These are phyloP conservation scores for Calypte anna DNA, from an alignment of 2,113 vertebrate genomes.

Conservation along the genomic window DNA sequence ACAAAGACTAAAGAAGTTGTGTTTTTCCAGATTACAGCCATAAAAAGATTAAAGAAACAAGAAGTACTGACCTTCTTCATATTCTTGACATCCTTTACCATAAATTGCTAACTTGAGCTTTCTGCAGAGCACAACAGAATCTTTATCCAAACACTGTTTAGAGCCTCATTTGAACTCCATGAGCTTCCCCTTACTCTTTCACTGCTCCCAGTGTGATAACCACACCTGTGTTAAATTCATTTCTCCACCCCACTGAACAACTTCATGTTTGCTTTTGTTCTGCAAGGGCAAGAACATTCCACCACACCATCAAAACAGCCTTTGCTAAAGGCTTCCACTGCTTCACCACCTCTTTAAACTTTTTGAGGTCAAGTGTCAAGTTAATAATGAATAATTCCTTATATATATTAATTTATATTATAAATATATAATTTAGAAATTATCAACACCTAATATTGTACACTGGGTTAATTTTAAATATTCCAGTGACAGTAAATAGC, in stretches of 20 bases:
- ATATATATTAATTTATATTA: too few relatives aligned
- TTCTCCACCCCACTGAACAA: neutral
- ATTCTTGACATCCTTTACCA: neutral
- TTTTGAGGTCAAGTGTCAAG: neutral
- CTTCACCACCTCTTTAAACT: neutral
- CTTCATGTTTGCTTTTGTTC: neutral
- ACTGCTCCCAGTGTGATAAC: neutral
- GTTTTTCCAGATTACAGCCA: neutral
- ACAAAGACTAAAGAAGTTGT: neutral
- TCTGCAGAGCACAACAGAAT: neutral
- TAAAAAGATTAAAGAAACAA: neutral
- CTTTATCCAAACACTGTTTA: neutral
- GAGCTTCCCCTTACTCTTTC: neutral
- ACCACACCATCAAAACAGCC: neutral
- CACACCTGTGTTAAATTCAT: neutral
- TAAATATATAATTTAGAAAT: too few relatives aligned
- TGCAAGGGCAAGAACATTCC: neutral
- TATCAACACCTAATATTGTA: neutral
- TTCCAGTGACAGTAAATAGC: neutral
- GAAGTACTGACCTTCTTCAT: neutral
- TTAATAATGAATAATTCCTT: too few relatives aligned
- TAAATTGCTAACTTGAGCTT: neutral
- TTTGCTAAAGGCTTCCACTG: neutral
- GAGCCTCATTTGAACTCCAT: neutral
- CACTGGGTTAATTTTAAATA: neutral